Evolutionary conservation across 1,140 invertebrate species (phyloP).

Genomic region (Steinernema feltiae): DNA sequence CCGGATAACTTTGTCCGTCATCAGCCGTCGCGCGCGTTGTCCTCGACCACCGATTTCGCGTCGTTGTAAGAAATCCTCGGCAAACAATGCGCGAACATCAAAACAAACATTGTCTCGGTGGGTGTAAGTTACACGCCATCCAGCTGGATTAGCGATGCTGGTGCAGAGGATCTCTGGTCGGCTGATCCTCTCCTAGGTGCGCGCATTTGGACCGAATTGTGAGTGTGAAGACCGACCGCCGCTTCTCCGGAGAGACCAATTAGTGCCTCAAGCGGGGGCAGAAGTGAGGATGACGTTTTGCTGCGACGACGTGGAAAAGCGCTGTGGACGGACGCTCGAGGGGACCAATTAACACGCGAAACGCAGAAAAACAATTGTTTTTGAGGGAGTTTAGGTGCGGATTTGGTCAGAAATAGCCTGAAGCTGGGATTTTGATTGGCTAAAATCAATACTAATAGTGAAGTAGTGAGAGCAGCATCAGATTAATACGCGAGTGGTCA

Average conservation of each 20-base stretch:
- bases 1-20: too few species aligned
- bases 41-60: neutral
- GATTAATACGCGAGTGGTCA: too few species aligned
- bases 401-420: too few species aligned
- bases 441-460: too few species aligned
- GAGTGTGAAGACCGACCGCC: neutral
- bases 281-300: neutral
- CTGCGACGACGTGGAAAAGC: neutral
- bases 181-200: too few species aligned
- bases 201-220: neutral
- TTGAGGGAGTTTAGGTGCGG: too few species aligned
- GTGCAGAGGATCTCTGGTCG: too few species aligned
- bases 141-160: neutral
- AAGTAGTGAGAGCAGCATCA: too few species aligned
- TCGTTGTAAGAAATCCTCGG: conserved; percentile 3
- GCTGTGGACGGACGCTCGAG: neutral
- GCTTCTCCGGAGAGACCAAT: conserved; percentile 1
- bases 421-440: too few species aligned
- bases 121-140: conserved; percentile 4
- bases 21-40: too few species aligned
- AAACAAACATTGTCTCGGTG: neutral
- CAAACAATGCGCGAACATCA: conserved; percentile 15
- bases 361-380: neutral
- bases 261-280: neutral
- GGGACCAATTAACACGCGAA: conserved; percentile 13